Evolutionary conservation across 2,113 vertebrate species (phyloP), one percentile per base, ranked within the genome.

Genomic region (Atractosteus spatula): DNA sequence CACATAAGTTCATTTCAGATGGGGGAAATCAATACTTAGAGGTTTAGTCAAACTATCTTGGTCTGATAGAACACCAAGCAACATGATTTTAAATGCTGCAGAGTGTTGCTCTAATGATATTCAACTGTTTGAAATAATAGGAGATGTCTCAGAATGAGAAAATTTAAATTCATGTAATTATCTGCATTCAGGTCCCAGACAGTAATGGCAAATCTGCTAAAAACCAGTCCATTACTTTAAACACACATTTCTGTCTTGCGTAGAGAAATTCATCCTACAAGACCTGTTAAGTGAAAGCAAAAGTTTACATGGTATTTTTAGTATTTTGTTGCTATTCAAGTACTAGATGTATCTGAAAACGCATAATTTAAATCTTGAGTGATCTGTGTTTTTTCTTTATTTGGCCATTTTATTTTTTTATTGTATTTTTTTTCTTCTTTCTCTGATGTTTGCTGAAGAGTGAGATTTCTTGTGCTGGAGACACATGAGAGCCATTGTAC

Each of bases 291-390:
- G 45, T 68, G 14, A 66, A 72, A 55, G 41, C 63, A 74, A 71
- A 84, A 76, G 81, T 87, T 88, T 82, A 85, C 88, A 82, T 69
- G 66, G n/a, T 70, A 75, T 82, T 83, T 78, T 67, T 61, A 47
- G 76, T 79, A 67, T 77, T 83, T 83, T 83, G 82, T 81, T 79
- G 87, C 92, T 89, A 87, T 82, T 81, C 88, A 73, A 86, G 79
- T 88, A 85, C 88, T 84, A 84, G 86, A 83, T 81, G 82, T 83
- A 83, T 83, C 82, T 70, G 59, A 86, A 85, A 82, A 87, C 76
- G 82, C 87, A 65, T 92, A 92, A 92, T 89, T 91, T 92, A 92
- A 93, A 87, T 88, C 87, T 89, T 86, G 79, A 82, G 85, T 81
- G 77, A 78, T 79, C 67, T 73, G 73, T 76, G 79, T 83, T 86